Conservation (phyloP, 1,140 invertebrate genomes). For the Macrobrachium rosenbergii region DNA sequence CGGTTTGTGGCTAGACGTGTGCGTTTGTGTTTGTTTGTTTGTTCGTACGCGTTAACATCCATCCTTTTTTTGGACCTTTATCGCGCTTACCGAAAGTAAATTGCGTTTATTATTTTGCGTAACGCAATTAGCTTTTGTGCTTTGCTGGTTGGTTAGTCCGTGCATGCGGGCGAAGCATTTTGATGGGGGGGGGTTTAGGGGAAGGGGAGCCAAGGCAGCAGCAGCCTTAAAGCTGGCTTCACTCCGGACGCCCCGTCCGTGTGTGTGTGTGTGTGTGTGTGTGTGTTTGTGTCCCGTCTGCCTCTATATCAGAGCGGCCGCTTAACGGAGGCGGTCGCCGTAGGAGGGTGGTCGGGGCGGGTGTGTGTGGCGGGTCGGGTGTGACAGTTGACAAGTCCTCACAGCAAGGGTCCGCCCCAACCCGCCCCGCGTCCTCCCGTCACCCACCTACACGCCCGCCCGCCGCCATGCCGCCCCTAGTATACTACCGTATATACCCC, state of each 20-base stretch:
- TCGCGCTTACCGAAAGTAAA: no score
- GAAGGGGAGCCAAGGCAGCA: background rate
- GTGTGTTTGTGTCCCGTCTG: no score
- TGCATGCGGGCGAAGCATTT: no score
- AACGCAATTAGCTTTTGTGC: no score
- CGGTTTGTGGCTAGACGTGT: background rate
- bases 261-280: no score
- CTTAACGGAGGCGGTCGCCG: background rate
- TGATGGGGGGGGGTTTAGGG: background rate
- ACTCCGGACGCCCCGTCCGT: background rate
- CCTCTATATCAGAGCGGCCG: background rate
- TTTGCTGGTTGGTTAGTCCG: no score
- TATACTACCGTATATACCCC: background rate
- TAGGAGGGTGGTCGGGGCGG: constrained; percentile 5
- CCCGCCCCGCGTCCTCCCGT: background rate
- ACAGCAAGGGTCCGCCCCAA: constrained; percentile 35
- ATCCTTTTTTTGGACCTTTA: no score
- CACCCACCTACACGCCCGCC: background rate
- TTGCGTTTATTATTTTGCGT: no score
- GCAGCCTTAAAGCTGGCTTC: background rate
- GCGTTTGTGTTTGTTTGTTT: background rate
- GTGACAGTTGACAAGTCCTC: constrained; percentile 49
- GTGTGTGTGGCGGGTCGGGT: constrained; percentile 31
- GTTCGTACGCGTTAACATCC: no score
- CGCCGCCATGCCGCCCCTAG: background rate